A percentile compares a stretch with the other conserved stretches of the same genome.
These are phyloP conservation scores for Gallinago paraguaiae DNA, from an alignment of 2,113 vertebrate genomes.

Conservation along the genomic window DNA sequence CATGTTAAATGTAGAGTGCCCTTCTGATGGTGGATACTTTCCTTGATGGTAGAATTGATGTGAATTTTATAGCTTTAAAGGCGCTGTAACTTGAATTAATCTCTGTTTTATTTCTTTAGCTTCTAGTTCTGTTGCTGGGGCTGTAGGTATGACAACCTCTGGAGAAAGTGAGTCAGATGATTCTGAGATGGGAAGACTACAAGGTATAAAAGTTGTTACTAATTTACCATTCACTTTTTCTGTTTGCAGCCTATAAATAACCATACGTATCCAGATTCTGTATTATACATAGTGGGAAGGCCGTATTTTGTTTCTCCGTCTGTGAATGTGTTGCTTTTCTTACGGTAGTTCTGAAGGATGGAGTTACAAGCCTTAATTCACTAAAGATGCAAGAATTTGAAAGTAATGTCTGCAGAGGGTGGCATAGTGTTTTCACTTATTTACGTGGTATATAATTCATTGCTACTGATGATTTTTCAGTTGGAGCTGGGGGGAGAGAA, in stretches of 20 bases:
- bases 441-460: neutral
- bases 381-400: neutral
- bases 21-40: neutral
- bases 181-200: constrained; percentile 98
- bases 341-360: neutral
- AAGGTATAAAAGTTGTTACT: constrained; percentile 81
- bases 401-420: neutral
- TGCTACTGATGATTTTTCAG: neutral
- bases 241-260: neutral
- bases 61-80: neutral
- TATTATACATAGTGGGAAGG: neutral
- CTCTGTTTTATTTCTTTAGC: constrained; percentile 71
- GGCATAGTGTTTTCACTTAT: neutral
- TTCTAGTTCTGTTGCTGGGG: constrained; percentile 97
- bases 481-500: neutral
- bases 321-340: neutral
- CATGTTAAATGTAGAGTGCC: neutral
- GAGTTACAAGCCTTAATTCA: neutral
- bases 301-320: neutral
- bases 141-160: constrained; percentile 98
- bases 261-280: neutral
- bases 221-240: neutral
- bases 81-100: neutral
- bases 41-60: neutral
- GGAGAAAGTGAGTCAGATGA: constrained; percentile 99